A percentile compares a stretch with the other conserved stretches of the same genome.
Evolutionary conservation across 2,888 invertebrate species (phyloP).

Genomic region (Opisthograptis luteolata): DNA sequence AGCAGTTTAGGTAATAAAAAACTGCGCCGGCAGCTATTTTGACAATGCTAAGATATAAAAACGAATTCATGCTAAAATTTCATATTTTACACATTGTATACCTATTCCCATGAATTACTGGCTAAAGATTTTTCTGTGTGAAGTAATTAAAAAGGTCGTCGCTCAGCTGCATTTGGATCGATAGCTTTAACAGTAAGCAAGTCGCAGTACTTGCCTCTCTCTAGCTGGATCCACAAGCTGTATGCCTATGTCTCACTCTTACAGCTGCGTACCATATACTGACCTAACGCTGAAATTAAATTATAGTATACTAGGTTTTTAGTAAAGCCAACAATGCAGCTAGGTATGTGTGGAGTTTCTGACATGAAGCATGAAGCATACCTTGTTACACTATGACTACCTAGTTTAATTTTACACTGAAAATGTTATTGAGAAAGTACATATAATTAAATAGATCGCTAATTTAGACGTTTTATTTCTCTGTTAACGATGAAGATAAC

Average conservation of each 20-base stretch:
- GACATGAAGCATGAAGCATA: background rate
- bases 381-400: no score
- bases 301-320: conserved; percentile 10
- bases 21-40: no score
- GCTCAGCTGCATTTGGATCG: conserved; percentile 26
- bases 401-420: background rate
- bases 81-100: no score
- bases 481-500: conserved; percentile 31
- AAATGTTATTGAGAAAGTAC: no score
- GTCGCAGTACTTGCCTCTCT: conserved; percentile 22
- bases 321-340: background rate
- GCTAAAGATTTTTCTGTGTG: background rate
- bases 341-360: background rate
- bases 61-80: no score
- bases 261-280: conserved; percentile 4
- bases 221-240: conserved; percentile 11
- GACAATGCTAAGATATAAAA: no score
- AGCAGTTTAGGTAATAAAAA: no score
- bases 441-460: background rate
- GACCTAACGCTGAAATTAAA: conserved; percentile 24
- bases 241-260: conserved; percentile 19
- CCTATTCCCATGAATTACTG: no score
- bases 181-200: conserved; percentile 2
- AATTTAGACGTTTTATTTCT: background rate
- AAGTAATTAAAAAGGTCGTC: conserved; percentile 11